Conservation (phyloP, 2,797 vertebrate species). For the Ibycter americanus region DNA sequence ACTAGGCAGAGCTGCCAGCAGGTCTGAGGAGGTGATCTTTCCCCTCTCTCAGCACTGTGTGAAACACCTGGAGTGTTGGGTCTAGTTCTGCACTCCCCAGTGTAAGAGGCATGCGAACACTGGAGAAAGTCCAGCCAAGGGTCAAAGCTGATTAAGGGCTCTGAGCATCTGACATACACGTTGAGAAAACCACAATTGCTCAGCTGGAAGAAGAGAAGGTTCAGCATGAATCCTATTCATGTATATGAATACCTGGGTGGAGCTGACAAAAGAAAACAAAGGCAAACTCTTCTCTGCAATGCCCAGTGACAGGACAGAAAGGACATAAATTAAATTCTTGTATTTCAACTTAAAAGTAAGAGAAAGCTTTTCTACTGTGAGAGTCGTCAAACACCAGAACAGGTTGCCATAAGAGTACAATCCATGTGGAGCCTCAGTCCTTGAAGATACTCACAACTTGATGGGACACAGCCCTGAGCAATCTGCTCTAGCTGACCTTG, state of each 20-base stretch:
- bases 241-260: background rate
- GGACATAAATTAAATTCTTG: rapidly evolving
- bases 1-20: background rate
- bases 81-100: background rate
- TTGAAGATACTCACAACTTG: background rate
- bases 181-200: background rate
- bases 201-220: background rate
- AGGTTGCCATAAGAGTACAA: background rate
- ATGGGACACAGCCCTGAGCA: background rate
- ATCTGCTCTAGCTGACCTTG: background rate
- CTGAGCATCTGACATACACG: background rate
- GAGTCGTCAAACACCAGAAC: background rate
- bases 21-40: background rate
- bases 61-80: background rate
- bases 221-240: background rate
- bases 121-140: background rate
- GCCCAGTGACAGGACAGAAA: background rate
- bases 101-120: background rate
- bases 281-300: background rate
- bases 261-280: background rate
- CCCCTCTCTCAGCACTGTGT: background rate
- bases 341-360: background rate
- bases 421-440: background rate
- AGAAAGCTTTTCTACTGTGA: background rate
- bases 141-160: background rate